Conservation (phyloP, 2,888 invertebrate species). For the Poecilobothrus nobilitatus region DNA sequence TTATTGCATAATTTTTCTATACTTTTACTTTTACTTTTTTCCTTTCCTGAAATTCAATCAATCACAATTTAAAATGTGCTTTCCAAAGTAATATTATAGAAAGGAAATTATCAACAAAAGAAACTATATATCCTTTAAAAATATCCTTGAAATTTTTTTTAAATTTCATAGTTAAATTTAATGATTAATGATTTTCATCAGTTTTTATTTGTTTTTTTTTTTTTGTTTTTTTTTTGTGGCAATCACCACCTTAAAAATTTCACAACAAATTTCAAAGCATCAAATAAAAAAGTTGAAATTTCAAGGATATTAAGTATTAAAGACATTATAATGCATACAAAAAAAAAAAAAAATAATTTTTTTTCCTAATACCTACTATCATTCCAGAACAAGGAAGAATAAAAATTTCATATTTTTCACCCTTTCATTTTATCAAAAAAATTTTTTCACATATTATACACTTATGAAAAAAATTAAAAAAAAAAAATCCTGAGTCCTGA, state of each 20-base stretch:
- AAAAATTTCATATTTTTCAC: too few species aligned
- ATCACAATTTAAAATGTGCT: not conserved
- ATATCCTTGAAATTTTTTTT: not conserved
- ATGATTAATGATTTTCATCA: slow-evolving; percentile 1
- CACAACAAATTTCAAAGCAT: too few species aligned
- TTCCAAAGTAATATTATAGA: not conserved
- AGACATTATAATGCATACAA: not conserved
- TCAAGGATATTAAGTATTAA: not conserved
- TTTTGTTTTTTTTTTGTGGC: too few species aligned
- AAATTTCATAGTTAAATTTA: not conserved
- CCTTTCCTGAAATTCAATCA: not conserved
- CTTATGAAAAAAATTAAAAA: too few species aligned
- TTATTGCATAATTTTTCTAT: not conserved
- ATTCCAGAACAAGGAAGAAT: too few species aligned
- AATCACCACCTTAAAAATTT: not conserved
- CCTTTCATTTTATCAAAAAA: too few species aligned
- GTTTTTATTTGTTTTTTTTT: too few species aligned
- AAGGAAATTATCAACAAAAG: not conserved
- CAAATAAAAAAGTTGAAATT: not conserved
- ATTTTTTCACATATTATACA: too few species aligned
- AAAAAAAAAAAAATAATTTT: too few species aligned
- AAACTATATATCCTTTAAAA: not conserved
- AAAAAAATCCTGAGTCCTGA: too few species aligned
- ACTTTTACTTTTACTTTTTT: not conserved
- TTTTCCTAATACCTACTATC: not conserved